phyloP scores from a whole-genome alignment of 2,888 invertebrate species.

The Dynastes hyllus region DNA sequence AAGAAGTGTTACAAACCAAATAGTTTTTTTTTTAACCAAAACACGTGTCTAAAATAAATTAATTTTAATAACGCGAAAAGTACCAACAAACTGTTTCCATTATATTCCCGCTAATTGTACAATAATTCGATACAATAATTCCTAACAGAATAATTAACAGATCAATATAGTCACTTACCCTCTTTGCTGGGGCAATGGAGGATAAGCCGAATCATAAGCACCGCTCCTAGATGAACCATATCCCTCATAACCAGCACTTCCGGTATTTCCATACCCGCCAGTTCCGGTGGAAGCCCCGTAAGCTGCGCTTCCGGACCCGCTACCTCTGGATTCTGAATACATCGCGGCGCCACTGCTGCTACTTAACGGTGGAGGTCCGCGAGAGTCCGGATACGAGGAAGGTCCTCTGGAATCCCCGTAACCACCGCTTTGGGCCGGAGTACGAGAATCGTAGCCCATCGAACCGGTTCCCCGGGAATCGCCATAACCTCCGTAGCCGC shows the following conservation, averaged over 20 bases:
- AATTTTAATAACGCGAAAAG: too few relatives aligned
- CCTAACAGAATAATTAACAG: neutral
- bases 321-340: slow-evolving; percentile 30
- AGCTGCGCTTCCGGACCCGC: slow-evolving; percentile 20
- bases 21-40: too few relatives aligned
- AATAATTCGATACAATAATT: neutral
- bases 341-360: slow-evolving; percentile 10
- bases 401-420: slow-evolving; percentile 53
- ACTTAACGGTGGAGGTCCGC: slow-evolving; percentile 46
- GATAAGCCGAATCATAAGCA: slow-evolving; percentile 64
- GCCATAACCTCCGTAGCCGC: slow-evolving; percentile 52
- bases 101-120: neutral
- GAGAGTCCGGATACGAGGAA: slow-evolving; percentile 53
- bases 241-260: slow-evolving; percentile 39
- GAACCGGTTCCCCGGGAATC: slow-evolving; percentile 51
- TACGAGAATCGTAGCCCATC: slow-evolving; percentile 47
- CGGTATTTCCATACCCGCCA: slow-evolving; percentile 52
- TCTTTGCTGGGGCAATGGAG: slow-evolving; percentile 64
- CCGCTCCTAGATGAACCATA: slow-evolving; percentile 58
- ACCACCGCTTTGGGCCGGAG: slow-evolving; percentile 51
- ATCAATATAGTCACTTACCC: slow-evolving; percentile 60
- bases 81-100: neutral
- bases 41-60: too few relatives aligned
- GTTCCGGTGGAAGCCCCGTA: slow-evolving; percentile 52
- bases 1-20: too few relatives aligned